A percentile compares a stretch with the other conserved stretches of the same genome.
phyloP scores from a whole-genome alignment of 2,113 vertebrate genomes.

The Miniopterus natalensis region DNA sequence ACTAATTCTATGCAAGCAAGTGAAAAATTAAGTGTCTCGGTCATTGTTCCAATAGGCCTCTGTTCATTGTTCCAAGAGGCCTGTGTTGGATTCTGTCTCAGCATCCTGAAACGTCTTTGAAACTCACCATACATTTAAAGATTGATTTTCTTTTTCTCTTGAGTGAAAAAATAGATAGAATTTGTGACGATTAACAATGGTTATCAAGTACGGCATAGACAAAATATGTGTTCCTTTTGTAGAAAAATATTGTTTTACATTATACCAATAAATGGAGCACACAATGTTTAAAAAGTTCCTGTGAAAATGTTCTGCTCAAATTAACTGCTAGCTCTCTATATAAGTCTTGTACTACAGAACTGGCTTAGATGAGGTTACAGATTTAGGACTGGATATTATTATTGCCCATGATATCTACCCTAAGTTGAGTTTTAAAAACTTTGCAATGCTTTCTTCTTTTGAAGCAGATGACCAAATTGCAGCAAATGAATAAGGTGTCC shows the following conservation, averaged over 20 bases:
- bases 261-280: neutral
- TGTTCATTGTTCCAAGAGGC: neutral
- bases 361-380: neutral
- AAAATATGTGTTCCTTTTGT: neutral
- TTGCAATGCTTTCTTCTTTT: neutral
- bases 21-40: neutral
- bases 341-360: neutral
- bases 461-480: neutral
- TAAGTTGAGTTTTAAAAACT: neutral
- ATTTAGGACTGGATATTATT: neutral
- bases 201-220: neutral
- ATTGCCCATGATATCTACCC: neutral
- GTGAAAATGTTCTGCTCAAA: neutral
- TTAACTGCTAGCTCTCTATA: neutral
- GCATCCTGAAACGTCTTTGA: neutral
- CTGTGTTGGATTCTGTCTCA: neutral
- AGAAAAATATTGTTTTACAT: neutral
- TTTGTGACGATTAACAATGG: neutral
- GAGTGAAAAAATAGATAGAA: neutral
- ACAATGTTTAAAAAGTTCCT: neutral
- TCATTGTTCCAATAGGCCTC: neutral
- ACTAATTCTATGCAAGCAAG: neutral
- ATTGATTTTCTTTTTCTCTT: neutral
- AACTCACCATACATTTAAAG: neutral
- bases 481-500: neutral